Percentiles rank a stretch among this genome's conserved stretches.
These are phyloP conservation scores for Brachystomella parvula DNA, from an alignment of 1,140 invertebrate species.

Conservation along the genomic window DNA sequence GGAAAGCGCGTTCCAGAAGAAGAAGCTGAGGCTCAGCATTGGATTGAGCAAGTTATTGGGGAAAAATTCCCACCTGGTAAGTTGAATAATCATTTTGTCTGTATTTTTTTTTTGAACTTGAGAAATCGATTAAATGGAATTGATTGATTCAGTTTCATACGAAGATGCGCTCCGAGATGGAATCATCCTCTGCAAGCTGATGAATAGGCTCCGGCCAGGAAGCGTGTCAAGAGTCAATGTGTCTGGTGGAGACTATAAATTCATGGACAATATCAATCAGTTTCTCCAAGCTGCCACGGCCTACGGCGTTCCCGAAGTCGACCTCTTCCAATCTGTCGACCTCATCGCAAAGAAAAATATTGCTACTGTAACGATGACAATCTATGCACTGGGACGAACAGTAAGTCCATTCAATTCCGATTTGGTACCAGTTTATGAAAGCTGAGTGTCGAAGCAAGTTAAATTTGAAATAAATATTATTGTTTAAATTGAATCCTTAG, in stretches of 20 bases:
- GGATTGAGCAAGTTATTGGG: conserved; percentile 80
- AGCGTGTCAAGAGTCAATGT: conserved; percentile 77
- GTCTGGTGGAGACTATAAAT: conserved; percentile 80
- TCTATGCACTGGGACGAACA: conserved; percentile 82
- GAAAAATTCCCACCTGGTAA: conserved; percentile 63
- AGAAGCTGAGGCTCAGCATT: conserved; percentile 80
- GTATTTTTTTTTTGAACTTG: conserved; percentile 8
- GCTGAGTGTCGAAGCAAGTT: conserved; percentile 1
- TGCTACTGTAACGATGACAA: conserved; percentile 81
- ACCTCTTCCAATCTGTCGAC: conserved; percentile 94
- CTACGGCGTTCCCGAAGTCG: conserved; percentile 84
- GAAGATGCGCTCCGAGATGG: conserved; percentile 78
- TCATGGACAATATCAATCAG: conserved; percentile 90
- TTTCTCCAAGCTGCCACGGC: conserved; percentile 80
- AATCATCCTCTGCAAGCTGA: conserved; percentile 68
- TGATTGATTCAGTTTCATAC: conserved; percentile 48
- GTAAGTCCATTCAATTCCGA: conserved; percentile 50
- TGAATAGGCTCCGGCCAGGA: conserved; percentile 77
- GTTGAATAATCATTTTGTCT: background rate
- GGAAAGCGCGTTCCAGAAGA: conserved; percentile 78
- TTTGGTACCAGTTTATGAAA: background rate
- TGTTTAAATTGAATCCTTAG: background rate
- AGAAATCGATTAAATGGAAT: background rate
- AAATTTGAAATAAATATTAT: too few species aligned
- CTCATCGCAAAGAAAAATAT: conserved; percentile 92